Conservation (phyloP, 2,113 vertebrate species). For the Hydrolagus affinis region DNA sequence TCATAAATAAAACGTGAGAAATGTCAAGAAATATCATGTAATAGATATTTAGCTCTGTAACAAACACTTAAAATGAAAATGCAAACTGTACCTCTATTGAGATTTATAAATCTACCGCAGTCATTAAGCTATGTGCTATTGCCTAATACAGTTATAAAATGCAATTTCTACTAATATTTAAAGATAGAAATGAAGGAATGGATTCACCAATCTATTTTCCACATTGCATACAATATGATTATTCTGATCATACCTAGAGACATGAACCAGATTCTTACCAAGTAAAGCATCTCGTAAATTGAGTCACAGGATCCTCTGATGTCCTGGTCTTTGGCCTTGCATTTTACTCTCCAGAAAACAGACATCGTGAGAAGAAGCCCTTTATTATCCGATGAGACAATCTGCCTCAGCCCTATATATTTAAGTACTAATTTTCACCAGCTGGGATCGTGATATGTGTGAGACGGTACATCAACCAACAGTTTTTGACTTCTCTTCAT, state of each 20-base stretch:
- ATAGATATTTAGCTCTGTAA: neutral
- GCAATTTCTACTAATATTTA: neutral
- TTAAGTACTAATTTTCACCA: neutral
- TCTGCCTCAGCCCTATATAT: neutral
- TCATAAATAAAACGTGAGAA: neutral
- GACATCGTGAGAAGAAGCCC: conserved; percentile 46
- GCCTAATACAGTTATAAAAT: neutral
- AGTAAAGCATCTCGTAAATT: conserved; percentile 66
- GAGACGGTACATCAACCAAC: neutral
- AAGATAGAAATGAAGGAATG: neutral
- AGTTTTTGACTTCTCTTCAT: conserved; percentile 13
- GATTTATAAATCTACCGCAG: neutral
- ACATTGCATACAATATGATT: neutral
- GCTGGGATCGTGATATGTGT: neutral
- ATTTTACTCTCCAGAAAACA: conserved; percentile 49
- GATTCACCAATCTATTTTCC: neutral
- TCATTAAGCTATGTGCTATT: neutral
- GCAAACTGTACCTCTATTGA: neutral
- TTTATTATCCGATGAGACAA: neutral
- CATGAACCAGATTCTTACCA: conserved; percentile 62
- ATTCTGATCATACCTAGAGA: conserved; percentile 10
- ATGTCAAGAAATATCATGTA: neutral
- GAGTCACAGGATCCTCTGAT: conserved; percentile 61
- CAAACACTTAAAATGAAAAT: neutral
- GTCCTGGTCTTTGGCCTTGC: conserved; percentile 42